Base-by-base conservation (phyloP, 1,140 invertebrate species). In the Brachionus plicatilis region DNA sequence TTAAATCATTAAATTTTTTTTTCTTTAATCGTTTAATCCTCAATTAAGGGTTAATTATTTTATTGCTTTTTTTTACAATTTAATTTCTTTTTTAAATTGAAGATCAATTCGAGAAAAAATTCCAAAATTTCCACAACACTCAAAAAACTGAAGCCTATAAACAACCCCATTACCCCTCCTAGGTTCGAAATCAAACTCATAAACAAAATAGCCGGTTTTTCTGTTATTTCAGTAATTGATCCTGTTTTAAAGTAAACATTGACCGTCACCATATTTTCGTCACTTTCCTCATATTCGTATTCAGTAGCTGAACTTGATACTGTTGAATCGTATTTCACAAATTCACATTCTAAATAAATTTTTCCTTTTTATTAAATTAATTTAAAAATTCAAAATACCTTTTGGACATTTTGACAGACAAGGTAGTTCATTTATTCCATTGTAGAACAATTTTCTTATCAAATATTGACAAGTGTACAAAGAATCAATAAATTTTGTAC, bases 401-500 rank as follows among this genome's bases (percentile, higher is more conserved):
- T 80, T 80, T 80, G 78, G 78, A 53, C 78, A 80, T 56, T 80
- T 24, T 33, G 24, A 7, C 11, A 80, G 11, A 65, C 78, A 80
- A 9, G 12, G 24, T 17, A 17, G 14, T 9, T 80, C 78, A 65
- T 80, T 80, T 14, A 17, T 80, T 5, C 78, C 78, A 80, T 80
- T 80, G 24, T 56, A 80, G 41, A 80, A 80, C 29, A 80, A 24
- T 9, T 43, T 56, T 20, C 20, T 80, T 11, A 80, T 80, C 27
- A 80, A 56, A 80, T 80, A 80, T 24, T 80, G 78, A 65, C 78
- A 80, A 27, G 47, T 80, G 24, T 80, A 80, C 50, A 80, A 43
- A 0, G 78, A 80, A 65, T 80, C 78, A 65, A 80, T 80, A 65
- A 80, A 80, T 80, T 80, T 80, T n/a, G 47, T 12, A 60, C 78